These are phyloP conservation scores for Agrotis puta DNA, from an alignment of 2,888 invertebrate species.

Conservation along the genomic window DNA sequence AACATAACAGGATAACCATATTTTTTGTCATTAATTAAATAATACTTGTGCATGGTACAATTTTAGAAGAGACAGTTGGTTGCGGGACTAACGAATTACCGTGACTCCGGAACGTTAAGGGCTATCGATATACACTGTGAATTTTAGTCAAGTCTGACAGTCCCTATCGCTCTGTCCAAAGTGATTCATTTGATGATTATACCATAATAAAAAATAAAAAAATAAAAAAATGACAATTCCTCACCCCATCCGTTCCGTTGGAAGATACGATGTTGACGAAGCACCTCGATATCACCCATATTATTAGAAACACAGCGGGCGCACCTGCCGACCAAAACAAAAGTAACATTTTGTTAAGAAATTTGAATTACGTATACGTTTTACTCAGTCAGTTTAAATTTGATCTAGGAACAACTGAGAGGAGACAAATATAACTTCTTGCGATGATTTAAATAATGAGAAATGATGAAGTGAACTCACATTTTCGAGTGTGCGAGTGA, in stretches of 20 bases:
- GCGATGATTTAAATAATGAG: not conserved
- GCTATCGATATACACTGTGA: no score
- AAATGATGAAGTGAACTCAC: not conserved
- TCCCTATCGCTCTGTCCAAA: no score
- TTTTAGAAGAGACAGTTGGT: no score
- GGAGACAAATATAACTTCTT: not conserved
- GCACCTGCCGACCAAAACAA: slow-evolving; percentile 76
- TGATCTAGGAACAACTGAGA: not conserved
- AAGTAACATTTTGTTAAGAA: not conserved
- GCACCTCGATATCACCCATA: slow-evolving; percentile 87
- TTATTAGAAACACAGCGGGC: slow-evolving; percentile 85
- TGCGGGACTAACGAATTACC: no score
- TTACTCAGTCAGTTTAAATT: not conserved
- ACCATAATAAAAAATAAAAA: no score
- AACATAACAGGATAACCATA: no score
- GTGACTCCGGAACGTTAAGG: no score
- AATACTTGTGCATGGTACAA: no score
- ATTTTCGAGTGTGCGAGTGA: not conserved
- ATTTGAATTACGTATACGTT: not conserved
- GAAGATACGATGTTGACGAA: slow-evolving; percentile 82
- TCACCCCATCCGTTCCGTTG: slow-evolving; percentile 82
- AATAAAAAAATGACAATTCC: no score
- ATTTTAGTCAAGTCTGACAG: no score
- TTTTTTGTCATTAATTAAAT: no score
- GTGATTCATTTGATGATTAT: no score